A percentile compares a stretch with the other conserved stretches of the same genome.
These are phyloP conservation scores for Nephrotoma guestfalica DNA, from an alignment of 2,888 invertebrate genomes.

Conservation along the genomic window DNA sequence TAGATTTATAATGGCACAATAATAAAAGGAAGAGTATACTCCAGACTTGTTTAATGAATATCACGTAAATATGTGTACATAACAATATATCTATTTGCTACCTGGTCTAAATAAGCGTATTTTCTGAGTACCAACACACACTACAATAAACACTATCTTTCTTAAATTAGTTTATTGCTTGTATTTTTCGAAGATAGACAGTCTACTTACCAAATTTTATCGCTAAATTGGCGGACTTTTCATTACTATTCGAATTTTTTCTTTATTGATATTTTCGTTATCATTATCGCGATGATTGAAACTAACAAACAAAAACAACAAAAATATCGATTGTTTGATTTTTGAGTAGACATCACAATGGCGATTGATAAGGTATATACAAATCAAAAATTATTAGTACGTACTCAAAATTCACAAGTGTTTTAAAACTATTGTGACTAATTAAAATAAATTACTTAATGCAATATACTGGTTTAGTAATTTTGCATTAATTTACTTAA, in stretches of 20 bases:
- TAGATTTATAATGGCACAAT: no score
- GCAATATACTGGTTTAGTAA: background rate
- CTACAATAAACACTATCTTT: background rate
- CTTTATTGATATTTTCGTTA: background rate
- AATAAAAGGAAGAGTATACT: no score
- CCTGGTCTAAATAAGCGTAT: no score
- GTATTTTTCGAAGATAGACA: background rate
- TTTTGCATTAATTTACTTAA: background rate
- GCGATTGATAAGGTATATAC: background rate
- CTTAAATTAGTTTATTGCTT: background rate
- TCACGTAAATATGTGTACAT: no score
- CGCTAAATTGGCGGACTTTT: background rate
- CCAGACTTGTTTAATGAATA: no score
- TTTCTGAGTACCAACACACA: no score
- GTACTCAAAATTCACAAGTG: background rate
- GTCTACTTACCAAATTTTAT: background rate
- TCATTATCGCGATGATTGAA: background rate
- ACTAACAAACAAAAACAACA: background rate
- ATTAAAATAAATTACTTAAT: background rate
- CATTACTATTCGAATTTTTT: background rate
- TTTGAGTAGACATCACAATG: background rate
- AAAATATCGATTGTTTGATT: background rate
- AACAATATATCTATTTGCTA: no score
- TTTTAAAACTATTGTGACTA: background rate
- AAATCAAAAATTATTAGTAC: background rate